Evolutionary conservation across 2,797 vertebrate genomes (phyloP), one percentile per base, ranked within the genome.

Genomic region (Cephalopachus bancanus): DNA sequence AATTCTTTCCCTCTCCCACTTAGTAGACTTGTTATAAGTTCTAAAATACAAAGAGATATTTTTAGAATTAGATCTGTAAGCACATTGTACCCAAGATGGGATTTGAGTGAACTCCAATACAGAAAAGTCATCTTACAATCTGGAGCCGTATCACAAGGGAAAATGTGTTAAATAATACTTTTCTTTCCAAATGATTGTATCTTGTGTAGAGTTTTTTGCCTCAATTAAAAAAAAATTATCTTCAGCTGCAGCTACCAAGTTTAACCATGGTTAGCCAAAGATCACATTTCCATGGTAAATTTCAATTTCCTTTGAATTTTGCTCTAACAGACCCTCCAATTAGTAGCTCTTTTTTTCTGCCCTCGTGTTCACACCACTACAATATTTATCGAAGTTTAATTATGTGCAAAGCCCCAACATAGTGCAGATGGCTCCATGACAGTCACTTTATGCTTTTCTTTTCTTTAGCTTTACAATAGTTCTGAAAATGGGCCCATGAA

Each of bases 101-200:
- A 96, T 96, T 83, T 96, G 96, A 97, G 95, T 97, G 97, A 97
- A 97, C 96, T 97, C 97, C 97, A 97, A 97, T 90, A 85, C 30
- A 88, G 94, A 97, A 97, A 97, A 97, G 90, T 97, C 93, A 96
- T 92, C 89, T 88, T 93, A 64, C 97, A 97, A 97, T 97, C 95
- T 97, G 97, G 97, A 98, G 69, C 83, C 57, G 3, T 76, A 81
- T 90, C 94, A 72, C 72, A n/a, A 75, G 94, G 72, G 55, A 71
- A 81, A 92, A 97, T 95, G 97, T 97, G 95, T 97, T 96, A 98
- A 97, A 97, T 95, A 94, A 96, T 96, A 93, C 94, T 97, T 97
- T 95, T 84, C 93, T 93, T 97, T 96, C 96, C 96, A 97, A 94
- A 96, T 15, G 81, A 93, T 85, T 93, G 59, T 44, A 75, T 96